Conservation (phyloP, 2,888 invertebrate species). For the Esperia sulphurella region DNA sequence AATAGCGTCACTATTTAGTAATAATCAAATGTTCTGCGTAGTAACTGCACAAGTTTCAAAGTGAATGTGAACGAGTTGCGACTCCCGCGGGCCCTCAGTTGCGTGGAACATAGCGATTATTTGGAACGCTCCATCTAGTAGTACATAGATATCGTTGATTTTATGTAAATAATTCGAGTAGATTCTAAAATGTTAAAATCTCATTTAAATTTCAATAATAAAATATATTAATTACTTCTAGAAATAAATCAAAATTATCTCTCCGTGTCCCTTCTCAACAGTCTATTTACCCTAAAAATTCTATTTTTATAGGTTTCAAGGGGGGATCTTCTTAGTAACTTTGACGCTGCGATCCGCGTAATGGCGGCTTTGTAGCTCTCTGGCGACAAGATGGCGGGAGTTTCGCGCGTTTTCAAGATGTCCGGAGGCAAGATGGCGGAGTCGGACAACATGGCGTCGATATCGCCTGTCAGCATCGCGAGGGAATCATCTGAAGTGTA, state of each 20-base stretch:
- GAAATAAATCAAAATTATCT: constrained; percentile 51
- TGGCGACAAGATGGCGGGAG: constrained; percentile 66
- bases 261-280: constrained; percentile 58
- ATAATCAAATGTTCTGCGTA: no score
- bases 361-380: constrained; percentile 66
- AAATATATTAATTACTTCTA: neutral
- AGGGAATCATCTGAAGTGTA: constrained; percentile 58
- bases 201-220: neutral
- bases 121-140: no score
- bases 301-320: constrained; percentile 65
- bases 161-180: no score
- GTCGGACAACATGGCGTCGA: constrained; percentile 71
- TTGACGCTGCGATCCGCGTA: constrained; percentile 58
- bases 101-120: no score
- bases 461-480: constrained; percentile 63
- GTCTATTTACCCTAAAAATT: constrained; percentile 59
- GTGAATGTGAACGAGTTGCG: no score
- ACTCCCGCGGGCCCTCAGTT: no score
- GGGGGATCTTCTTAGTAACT: constrained; percentile 50
- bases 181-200: no score
- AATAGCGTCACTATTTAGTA: no score
- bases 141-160: no score
- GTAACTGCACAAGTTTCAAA: no score
- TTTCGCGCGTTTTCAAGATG: constrained; percentile 57
- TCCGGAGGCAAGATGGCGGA: constrained; percentile 40